Base-by-base conservation (phyloP, 1,140 invertebrate genomes). In the Anastrepha obliqua region DNA sequence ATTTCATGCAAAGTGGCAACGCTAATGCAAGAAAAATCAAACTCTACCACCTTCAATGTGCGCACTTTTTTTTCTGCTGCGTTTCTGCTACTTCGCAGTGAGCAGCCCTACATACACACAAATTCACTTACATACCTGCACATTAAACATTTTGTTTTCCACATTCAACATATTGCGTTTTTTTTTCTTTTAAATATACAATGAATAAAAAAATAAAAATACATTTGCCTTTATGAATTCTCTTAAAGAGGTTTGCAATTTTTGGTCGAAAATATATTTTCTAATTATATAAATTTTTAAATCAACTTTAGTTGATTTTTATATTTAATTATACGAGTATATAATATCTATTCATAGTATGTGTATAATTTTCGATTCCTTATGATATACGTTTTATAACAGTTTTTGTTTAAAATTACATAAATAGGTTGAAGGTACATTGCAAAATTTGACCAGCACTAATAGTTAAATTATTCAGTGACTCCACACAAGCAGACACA, bases 371-470 rank as follows among this genome's bases (percentile, higher is more conserved):
- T 81, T 55, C 74, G 47, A 55, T 81, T 55, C 9, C 74, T 81
- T 81, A 81, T 17, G 17, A 9, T 81, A 55, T 55, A 55, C 17
- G 74, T 86, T 86, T 86, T 42, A 86, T 86, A 60, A 86, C 29
- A 62, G 13, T 60, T 81, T 74, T 42, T 42, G 42, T 86, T 86
- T 62, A 86, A 86, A 86, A 86, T 59, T 60, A 86, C 39, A 86
- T 86, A 60, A 20, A 81, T 81, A 81, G 47, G 44, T 81, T 81
- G 74, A 86, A 86, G 85, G 85, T 86, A 86, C 85, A 62, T 86
- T 59, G 55, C 59, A 86, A 86, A 29, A 86, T 59, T 86, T 86
- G 85, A 86, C 85, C 85, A 86, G 85, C 85, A 86, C 85, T 86
- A 86, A 81, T 60, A 86, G 20, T 86, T 60, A 60, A 86, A 86